Evolutionary conservation across 2,797 vertebrate genomes (phyloP).

Genomic region (Esox lucius): DNA sequence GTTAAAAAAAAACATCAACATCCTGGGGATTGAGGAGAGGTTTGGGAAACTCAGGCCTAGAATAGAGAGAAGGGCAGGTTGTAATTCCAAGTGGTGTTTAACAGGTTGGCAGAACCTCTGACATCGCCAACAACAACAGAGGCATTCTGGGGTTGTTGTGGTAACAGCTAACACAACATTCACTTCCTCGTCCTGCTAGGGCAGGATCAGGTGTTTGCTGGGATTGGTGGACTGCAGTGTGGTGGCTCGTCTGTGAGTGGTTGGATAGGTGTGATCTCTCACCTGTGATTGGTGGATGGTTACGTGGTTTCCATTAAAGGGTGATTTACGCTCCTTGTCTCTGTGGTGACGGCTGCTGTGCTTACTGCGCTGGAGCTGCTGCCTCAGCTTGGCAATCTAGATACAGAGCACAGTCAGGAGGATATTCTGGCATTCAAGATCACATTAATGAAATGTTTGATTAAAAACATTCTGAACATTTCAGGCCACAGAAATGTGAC

Average conservation of each 20-base stretch:
- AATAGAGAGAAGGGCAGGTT: too few species aligned
- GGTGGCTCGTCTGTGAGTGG: conserved; percentile 5
- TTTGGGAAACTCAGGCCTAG: too few species aligned
- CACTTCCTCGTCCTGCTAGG: not conserved
- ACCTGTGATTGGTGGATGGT: conserved; percentile 62
- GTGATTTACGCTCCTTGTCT: conserved; percentile 86
- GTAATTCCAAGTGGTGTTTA: too few species aligned
- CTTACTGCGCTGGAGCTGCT: conserved; percentile 87
- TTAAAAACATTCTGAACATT: too few species aligned
- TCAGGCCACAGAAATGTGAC: too few species aligned
- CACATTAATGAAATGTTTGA: too few species aligned
- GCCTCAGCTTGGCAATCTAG: conserved; percentile 86
- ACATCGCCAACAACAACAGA: not conserved
- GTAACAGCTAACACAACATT: conserved; percentile 17
- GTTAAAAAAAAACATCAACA: too few species aligned
- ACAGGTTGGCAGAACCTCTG: too few species aligned
- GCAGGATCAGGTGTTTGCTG: too few species aligned
- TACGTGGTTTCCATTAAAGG: conserved; percentile 86
- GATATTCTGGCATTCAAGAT: too few species aligned
- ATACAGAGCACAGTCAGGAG: not conserved
- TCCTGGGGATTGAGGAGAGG: too few species aligned
- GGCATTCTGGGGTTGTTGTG: conserved; percentile 19
- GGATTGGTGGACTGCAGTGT: too few species aligned
- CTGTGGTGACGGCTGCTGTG: conserved; percentile 86
- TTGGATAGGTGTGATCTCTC: conserved; percentile 3